Conservation (phyloP, 2,888 invertebrate genomes). For the Saturnia japonica region DNA sequence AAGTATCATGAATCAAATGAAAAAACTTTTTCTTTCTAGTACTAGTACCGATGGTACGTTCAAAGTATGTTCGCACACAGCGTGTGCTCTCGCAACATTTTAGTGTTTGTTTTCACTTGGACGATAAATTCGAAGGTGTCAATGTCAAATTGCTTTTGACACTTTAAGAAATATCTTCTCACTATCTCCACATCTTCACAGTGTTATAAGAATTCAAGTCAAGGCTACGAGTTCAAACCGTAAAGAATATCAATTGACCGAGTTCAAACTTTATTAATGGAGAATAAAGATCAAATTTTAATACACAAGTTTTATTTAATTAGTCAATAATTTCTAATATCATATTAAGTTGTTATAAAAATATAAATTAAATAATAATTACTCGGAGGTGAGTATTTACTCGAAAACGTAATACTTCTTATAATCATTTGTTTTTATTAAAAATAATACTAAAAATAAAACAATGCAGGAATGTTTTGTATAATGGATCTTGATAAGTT, state of each 20-base stretch:
- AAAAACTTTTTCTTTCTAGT: background rate
- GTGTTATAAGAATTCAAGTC: background rate
- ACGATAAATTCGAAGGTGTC: slow-evolving; percentile 12
- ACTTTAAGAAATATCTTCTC: slow-evolving; percentile 10
- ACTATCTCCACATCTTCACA: slow-evolving; percentile 7
- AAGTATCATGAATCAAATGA: no score
- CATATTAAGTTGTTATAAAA: no score
- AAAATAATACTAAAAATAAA: no score
- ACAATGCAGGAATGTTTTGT: no score
- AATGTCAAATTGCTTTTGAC: slow-evolving; percentile 10
- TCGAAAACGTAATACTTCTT: no score
- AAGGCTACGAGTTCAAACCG: background rate
- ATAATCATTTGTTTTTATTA: no score
- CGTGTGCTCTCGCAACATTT: slow-evolving; percentile 6
- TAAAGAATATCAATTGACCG: background rate
- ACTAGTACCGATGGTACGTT: background rate
- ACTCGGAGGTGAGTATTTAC: no score
- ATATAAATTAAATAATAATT: no score
- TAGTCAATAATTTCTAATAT: no score
- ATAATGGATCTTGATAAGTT: no score
- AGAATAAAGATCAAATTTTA: background rate
- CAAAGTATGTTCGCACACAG: background rate
- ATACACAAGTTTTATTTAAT: no score
- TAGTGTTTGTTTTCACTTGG: slow-evolving; percentile 4
- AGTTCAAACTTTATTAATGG: background rate